Evolutionary conservation across 2,797 vertebrate genomes (phyloP).

Genomic region (Hyperoplus lanceolatus): DNA sequence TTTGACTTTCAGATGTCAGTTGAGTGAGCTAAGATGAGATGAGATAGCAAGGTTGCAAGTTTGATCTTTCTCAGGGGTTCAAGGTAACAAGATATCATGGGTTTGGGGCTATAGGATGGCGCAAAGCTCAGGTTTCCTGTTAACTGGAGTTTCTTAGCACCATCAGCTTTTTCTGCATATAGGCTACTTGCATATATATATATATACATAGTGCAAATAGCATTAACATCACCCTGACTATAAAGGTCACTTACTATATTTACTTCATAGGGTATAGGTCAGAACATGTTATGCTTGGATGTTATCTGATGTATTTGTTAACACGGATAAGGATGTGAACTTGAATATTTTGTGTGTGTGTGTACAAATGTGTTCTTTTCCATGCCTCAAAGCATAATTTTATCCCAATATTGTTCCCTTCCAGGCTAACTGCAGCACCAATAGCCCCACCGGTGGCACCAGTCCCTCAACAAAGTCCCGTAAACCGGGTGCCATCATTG

Average conservation of each 20-base stretch:
- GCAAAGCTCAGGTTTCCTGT: conserved; percentile 36
- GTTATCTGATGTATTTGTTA: conserved; percentile 5
- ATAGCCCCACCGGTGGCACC: conserved; percentile 73
- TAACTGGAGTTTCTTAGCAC: conserved; percentile 36
- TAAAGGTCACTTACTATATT: conserved; percentile 33
- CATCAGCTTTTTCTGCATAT: conserved; percentile 21
- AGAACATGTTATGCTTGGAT: conserved; percentile 5
- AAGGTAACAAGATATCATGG: conserved; percentile 36
- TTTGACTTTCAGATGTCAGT: conserved; percentile 63
- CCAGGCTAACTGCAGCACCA: conserved; percentile 90
- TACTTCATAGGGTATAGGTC: conserved; percentile 1
- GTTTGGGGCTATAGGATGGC: background rate
- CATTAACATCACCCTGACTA: conserved; percentile 7
- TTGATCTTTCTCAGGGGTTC: conserved; percentile 29
- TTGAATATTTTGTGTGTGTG: conserved; percentile 1
- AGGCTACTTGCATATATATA: conserved; percentile 11
- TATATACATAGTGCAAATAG: conserved; percentile 12
- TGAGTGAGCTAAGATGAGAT: conserved; percentile 26
- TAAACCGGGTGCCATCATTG: conserved; percentile 96
- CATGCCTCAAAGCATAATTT: background rate
- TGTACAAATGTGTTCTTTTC: conserved; percentile 1
- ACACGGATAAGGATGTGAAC: background rate
- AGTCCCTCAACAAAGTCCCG: conserved; percentile 88
- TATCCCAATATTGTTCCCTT: background rate
- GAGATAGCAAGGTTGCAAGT: conserved; percentile 12